Percentiles rank a stretch among this genome's conserved stretches.
Conservation (phyloP, 2,797 vertebrate genomes). For the Neosilurus hyrtlii region DNA sequence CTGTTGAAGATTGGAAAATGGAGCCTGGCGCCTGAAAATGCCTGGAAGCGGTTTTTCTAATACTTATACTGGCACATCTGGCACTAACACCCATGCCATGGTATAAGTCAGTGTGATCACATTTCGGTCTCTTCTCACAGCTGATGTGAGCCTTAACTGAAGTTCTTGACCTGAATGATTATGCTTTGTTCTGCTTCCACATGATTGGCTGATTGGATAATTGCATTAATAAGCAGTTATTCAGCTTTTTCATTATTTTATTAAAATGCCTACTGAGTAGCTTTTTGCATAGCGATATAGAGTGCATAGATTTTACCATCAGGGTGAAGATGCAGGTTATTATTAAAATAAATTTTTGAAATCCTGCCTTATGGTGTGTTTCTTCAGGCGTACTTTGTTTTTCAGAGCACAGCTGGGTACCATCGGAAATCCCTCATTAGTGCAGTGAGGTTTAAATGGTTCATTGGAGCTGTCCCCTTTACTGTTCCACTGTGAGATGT, state of each 20-base stretch:
- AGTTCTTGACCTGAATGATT: background rate
- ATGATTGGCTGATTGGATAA: constrained; percentile 12
- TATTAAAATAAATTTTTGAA: no score
- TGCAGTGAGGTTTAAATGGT: constrained; percentile 17
- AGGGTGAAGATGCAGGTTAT: background rate
- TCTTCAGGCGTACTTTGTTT: constrained; percentile 2
- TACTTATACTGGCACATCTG: background rate
- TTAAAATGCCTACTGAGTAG: background rate
- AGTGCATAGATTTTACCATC: background rate
- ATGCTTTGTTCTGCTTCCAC: background rate
- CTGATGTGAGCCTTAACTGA: background rate
- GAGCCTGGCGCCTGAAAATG: background rate
- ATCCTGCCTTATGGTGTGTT: background rate
- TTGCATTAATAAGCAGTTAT: background rate
- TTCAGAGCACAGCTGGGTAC: constrained; percentile 23
- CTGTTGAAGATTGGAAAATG: background rate
- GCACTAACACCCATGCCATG: background rate
- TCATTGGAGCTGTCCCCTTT: constrained; percentile 44
- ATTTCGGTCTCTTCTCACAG: no score
- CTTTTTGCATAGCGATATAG: background rate
- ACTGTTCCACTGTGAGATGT: constrained; percentile 9
- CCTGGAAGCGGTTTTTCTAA: background rate
- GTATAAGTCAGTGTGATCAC: background rate
- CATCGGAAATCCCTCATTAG: constrained; percentile 46
- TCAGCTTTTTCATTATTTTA: background rate